A percentile compares a stretch with the other conserved stretches of the same genome.
These are phyloP conservation scores for Ladona fulva DNA, from an alignment of 1,140 invertebrate genomes.

Conservation along the genomic window DNA sequence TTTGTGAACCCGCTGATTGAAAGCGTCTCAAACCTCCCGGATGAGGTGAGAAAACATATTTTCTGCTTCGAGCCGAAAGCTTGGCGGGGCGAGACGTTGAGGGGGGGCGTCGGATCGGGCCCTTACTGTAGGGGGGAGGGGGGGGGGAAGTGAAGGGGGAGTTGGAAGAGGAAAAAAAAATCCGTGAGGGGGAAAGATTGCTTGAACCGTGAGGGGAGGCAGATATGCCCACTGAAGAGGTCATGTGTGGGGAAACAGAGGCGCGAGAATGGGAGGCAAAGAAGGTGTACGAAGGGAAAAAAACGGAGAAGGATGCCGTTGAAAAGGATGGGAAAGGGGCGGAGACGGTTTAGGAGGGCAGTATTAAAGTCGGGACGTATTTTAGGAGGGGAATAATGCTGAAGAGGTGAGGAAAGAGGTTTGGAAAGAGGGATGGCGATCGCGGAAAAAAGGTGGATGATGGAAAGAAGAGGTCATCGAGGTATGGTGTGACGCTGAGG, in stretches of 20 bases:
- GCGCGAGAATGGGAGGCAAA: not conserved
- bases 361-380: no score
- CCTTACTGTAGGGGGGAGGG: not conserved
- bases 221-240: slow-evolving; percentile 3
- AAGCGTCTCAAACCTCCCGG: slow-evolving; percentile 6
- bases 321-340: not conserved
- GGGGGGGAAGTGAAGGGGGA: not conserved
- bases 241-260: slow-evolving; percentile 7
- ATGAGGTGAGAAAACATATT: slow-evolving; percentile 6
- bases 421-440: not conserved
- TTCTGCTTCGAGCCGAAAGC: not conserved
- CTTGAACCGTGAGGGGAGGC: not conserved
- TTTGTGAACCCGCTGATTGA: not conserved
- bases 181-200: not conserved
- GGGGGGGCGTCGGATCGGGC: not conserved
- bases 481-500: not conserved
- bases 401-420: not conserved
- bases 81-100: not conserved
- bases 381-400: not conserved
- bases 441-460: not conserved
- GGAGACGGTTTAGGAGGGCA: not conserved
- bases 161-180: not conserved
- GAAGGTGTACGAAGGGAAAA: not conserved
- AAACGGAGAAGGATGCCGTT: not conserved
- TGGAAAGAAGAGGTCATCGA: slow-evolving; percentile 4